Base-by-base conservation (phyloP, 2,113 vertebrate species). In the Brevimyrus niger region DNA sequence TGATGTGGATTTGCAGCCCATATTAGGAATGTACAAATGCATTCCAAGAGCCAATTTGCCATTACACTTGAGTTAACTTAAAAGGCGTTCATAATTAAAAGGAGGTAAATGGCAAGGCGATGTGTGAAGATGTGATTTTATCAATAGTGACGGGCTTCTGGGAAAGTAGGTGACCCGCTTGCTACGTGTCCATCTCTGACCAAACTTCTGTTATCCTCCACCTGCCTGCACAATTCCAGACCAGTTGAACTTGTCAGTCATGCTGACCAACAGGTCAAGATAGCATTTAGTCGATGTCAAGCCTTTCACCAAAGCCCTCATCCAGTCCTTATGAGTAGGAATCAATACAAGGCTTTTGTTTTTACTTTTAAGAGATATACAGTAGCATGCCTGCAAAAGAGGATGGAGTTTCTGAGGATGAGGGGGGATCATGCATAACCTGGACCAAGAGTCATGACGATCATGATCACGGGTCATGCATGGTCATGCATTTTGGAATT, bases 1-100 rank as follows among this genome's bases (percentile, higher is more conserved):
- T 93, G 92, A 93, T 92, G 93, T 88, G 91, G 91, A 95, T 93
- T 91, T 93, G 90, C 73, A 93, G 91, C 89, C n/a, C 88, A 90
- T 90, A 91, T 76, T 83, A 93, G 91, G 90, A 91, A 90, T 89
- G 91, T 88, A 87, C 92, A 91, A 91, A 93, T 94, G 91, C 91
- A 94, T 91, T 92, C 91, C 89, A 92, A 10, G 53, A 47, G 35
- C 13, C 82, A 86, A 82, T 80, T 80, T 80, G 31, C 15, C 13
- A 80, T 42, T 80, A 4, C 35, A 42, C 65, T 42, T 17, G 35
- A 80, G 35, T 80, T 80, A 80, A 42, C 31, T 42, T 35, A 80
- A 80, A 42, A 42, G 17, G 42, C 0, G n/a, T 86, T 27, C 8
- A 50, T 86, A 48, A 47, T 27, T 48, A 47, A 48, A 83, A 88